Evolutionary conservation across 2,797 vertebrate species (phyloP).

Genomic region (Muraenolepis orangiensis): DNA sequence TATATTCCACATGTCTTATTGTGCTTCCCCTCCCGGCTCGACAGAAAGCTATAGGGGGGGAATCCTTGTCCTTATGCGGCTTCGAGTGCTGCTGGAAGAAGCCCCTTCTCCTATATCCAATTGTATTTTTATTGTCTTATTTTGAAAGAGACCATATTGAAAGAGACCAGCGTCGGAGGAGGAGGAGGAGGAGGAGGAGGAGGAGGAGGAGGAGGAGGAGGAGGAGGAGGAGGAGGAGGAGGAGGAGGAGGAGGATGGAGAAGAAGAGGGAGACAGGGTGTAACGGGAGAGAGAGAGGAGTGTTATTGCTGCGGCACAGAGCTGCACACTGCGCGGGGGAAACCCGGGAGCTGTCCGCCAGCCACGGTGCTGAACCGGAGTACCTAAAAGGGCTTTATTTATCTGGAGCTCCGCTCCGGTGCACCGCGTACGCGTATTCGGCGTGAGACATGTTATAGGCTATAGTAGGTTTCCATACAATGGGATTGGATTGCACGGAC

Average conservation of each 20-base stretch:
- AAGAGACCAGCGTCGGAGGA: constrained; percentile 41
- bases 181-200: constrained; percentile 31
- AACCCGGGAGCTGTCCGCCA: constrained; percentile 70
- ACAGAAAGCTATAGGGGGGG: constrained; percentile 68
- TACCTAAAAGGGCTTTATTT: too few species aligned
- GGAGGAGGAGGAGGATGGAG: constrained; percentile 28
- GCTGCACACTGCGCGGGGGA: constrained; percentile 57
- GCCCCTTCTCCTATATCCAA: constrained; percentile 8
- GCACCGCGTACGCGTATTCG: too few species aligned
- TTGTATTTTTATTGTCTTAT: constrained; percentile 26
- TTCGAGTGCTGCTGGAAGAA: constrained; percentile 54
- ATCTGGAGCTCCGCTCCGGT: too few species aligned
- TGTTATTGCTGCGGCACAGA: constrained; percentile 57
- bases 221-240: constrained; percentile 40
- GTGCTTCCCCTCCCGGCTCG: constrained; percentile 50
- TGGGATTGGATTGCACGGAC: too few species aligned
- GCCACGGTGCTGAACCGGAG: constrained; percentile 69
- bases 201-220: constrained; percentile 32
- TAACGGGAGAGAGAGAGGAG: constrained; percentile 26
- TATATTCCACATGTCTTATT: constrained; percentile 55
- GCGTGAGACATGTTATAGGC: too few species aligned
- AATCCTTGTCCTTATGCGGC: constrained; percentile 64
- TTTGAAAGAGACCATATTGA: constrained; percentile 49
- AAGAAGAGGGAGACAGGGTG: constrained; percentile 28
- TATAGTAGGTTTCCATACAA: too few species aligned